Evolutionary conservation across 2,113 vertebrate species (phyloP).

Genomic region (Oostethus manadensis): DNA sequence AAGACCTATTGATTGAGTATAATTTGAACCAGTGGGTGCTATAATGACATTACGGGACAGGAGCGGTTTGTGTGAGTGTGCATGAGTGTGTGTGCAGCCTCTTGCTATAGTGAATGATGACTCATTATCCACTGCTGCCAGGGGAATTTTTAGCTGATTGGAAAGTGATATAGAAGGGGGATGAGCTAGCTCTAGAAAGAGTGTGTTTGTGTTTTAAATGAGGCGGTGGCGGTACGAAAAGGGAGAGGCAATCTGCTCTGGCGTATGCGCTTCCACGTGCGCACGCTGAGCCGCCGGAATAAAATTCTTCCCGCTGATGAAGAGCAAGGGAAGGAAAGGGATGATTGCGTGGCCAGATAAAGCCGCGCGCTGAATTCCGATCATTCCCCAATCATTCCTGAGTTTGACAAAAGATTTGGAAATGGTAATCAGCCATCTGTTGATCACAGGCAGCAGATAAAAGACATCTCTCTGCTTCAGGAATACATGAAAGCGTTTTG

Average conservation of each 20-base stretch:
- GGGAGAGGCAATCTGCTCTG: conserved; percentile 36
- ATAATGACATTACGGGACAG: conserved; percentile 57
- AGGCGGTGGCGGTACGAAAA: conserved; percentile 30
- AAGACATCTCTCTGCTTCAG: conserved; percentile 12
- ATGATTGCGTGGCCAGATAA: conserved; percentile 25
- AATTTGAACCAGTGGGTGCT: conserved; percentile 55
- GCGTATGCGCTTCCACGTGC: conserved; percentile 28
- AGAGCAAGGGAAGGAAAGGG: conserved; percentile 5
- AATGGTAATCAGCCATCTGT: conserved; percentile 62
- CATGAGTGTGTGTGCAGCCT: conserved; percentile 11
- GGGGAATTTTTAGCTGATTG: conserved; percentile 56
- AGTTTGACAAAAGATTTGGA: conserved; percentile 53
- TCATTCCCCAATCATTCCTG: conserved; percentile 45
- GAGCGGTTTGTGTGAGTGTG: conserved; percentile 22
- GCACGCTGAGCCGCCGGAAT: conserved; percentile 17
- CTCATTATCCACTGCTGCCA: conserved; percentile 38
- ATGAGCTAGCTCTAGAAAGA: not conserved
- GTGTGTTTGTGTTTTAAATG: conserved; percentile 25
- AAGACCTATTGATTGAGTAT: conserved; percentile 65
- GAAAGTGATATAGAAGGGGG: conserved; percentile 42
- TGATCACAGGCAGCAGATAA: conserved; percentile 39
- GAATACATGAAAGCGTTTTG: conserved; percentile 14
- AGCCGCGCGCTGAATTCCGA: conserved; percentile 47
- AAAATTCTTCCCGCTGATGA: conserved; percentile 45
- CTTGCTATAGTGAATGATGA: conserved; percentile 33